Conservation (phyloP, 92 coral and sea anemone genomes). For the Desmophyllum pertusum region DNA sequence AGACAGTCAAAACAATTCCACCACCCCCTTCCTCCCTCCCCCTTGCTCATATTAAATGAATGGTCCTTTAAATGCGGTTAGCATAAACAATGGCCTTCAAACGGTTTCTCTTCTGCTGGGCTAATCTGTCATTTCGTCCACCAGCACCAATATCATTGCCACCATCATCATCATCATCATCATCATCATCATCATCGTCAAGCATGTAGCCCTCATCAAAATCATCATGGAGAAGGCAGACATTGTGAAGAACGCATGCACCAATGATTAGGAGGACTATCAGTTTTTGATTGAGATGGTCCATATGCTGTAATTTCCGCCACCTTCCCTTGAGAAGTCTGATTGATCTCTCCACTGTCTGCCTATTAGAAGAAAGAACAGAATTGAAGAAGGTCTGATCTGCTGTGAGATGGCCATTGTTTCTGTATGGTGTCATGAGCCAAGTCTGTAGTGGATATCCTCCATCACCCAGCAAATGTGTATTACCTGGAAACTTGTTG, state of each 20-base stretch:
- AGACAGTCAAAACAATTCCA: no score
- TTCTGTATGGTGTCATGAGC: conserved; percentile 52
- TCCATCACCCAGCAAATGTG: conserved; percentile 71
- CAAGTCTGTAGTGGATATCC: conserved; percentile 66
- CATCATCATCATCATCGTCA: conserved; percentile 42
- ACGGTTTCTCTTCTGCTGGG: conserved; percentile 37
- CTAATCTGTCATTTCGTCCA: conserved; percentile 45
- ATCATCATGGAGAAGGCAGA: conserved; percentile 58
- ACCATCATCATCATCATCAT: conserved; percentile 33
- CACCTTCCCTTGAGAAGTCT: conserved; percentile 71
- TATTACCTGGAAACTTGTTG: conserved; percentile 53
- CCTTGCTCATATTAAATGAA: not conserved
- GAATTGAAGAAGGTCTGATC: conserved; percentile 47
- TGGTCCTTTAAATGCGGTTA: conserved; percentile 8
- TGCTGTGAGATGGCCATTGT: conserved; percentile 32
- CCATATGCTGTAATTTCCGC: conserved; percentile 45
- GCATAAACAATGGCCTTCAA: conserved; percentile 41
- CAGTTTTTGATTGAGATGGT: conserved; percentile 47
- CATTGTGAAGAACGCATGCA: conserved; percentile 57
- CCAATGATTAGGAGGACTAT: conserved; percentile 46
- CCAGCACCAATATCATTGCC: conserved; percentile 30
- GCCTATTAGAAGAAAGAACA: conserved; percentile 40
- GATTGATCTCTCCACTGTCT: conserved; percentile 52
- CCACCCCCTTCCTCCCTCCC: no score
- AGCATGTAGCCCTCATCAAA: conserved; percentile 58